These are phyloP conservation scores for Drosophila subsilvestris DNA, from an alignment of 2,888 invertebrate genomes.

Conservation along the genomic window DNA sequence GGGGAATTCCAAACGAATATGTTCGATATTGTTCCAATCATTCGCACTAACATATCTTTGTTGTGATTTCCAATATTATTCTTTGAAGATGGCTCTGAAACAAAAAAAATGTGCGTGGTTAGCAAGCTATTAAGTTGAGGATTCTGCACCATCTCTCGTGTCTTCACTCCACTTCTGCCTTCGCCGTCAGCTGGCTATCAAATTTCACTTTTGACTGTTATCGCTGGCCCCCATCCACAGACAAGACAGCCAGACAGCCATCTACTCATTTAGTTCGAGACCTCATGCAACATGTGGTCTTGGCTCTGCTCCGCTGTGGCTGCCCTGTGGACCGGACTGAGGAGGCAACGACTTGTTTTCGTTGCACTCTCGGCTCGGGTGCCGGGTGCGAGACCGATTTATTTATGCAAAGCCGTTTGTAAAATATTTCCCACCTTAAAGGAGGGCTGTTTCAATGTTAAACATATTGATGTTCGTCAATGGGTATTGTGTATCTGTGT, in stretches of 20 bases:
- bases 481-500: conserved; percentile 7
- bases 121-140: conserved; percentile 24
- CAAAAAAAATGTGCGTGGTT: conserved; percentile 19
- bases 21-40: conserved; percentile 13
- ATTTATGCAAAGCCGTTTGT: conserved; percentile 64
- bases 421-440: conserved; percentile 59
- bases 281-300: conserved; percentile 43
- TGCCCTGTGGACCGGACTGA: conserved; percentile 10
- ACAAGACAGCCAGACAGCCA: neutral
- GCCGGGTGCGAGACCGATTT: conserved; percentile 1
- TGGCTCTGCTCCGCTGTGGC: conserved; percentile 32
- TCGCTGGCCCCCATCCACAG: conserved; percentile 9
- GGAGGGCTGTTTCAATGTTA: conserved; percentile 64
- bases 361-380: conserved; percentile 35
- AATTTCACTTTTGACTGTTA: conserved; percentile 27
- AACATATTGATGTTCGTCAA: conserved; percentile 49
- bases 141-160: conserved; percentile 24
- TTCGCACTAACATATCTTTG: neutral
- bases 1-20: neutral
- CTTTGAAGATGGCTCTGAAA: conserved; percentile 22
- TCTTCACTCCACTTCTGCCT: conserved; percentile 1
- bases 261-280: neutral
- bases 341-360: conserved; percentile 50
- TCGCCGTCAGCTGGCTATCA: conserved; percentile 36
- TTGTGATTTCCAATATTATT: neutral